These are phyloP conservation scores for Acrobasis consociella DNA, from an alignment of 2,888 invertebrate genomes.

Conservation along the genomic window DNA sequence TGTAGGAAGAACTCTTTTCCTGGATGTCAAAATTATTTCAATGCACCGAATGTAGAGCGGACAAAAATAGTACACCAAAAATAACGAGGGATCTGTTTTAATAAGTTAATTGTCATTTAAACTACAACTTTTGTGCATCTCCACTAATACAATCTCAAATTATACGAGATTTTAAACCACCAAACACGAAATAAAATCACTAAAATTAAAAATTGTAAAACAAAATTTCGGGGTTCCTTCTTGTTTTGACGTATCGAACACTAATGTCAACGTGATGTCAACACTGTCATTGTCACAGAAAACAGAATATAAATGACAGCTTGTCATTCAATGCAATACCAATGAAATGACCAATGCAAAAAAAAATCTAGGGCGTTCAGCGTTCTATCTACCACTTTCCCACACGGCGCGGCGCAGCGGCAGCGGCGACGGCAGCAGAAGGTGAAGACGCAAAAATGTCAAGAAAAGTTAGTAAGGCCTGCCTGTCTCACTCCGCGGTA, in stretches of 20 bases:
- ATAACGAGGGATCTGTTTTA: conserved; percentile 55
- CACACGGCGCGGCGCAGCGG: no score
- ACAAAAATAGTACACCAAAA: conserved; percentile 81
- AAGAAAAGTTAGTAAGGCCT: no score
- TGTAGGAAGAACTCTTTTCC: conserved; percentile 71
- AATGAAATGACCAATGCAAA: no score
- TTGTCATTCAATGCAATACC: neutral
- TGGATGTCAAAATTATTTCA: conserved; percentile 77
- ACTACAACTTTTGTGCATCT: conserved; percentile 27
- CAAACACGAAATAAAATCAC: conserved; percentile 34
- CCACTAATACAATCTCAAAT: conserved; percentile 26
- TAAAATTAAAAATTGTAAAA: conserved; percentile 52
- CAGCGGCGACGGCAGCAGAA: no score
- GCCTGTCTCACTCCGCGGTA: no score
- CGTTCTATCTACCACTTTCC: no score
- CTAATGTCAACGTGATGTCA: neutral
- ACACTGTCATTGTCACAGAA: neutral
- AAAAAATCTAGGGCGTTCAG: no score
- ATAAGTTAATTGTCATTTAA: conserved; percentile 27
- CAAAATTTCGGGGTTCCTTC: conserved; percentile 62
- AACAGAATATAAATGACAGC: neutral
- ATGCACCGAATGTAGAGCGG: conserved; percentile 78
- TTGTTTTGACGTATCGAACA: conserved; percentile 68
- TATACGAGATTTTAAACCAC: conserved; percentile 24
- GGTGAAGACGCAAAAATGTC: no score